Evolutionary conservation across 2,888 invertebrate species (phyloP).

Genomic region (Epirrhoe tristata): DNA sequence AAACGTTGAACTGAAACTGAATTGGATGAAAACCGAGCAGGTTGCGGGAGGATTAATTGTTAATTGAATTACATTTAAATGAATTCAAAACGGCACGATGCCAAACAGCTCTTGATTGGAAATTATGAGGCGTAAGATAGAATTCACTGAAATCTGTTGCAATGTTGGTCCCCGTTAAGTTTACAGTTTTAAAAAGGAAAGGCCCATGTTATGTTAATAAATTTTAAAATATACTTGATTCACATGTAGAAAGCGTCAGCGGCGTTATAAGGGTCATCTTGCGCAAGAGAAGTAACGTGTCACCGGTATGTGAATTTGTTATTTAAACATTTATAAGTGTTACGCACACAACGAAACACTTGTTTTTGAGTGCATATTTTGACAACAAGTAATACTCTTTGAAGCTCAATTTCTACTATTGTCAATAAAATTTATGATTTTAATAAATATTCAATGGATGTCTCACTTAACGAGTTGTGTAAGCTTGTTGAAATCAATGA

Average conservation of each 20-base stretch:
- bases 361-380: slow-evolving; percentile 13
- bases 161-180: slow-evolving; percentile 35
- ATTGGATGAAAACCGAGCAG: slow-evolving; percentile 65
- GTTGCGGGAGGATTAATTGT: slow-evolving; percentile 72
- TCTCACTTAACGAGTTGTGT: slow-evolving; percentile 7
- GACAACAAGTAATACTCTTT: background rate
- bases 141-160: slow-evolving; percentile 43
- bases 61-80: slow-evolving; percentile 73
- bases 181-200: slow-evolving; percentile 48
- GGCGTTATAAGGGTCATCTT: slow-evolving; percentile 71
- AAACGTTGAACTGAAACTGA: slow-evolving; percentile 67
- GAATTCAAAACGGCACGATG: slow-evolving; percentile 61
- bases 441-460: slow-evolving; percentile 5
- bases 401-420: slow-evolving; percentile 11
- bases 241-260: slow-evolving; percentile 72
- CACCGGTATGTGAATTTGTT: slow-evolving; percentile 47
- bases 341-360: background rate
- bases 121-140: slow-evolving; percentile 53
- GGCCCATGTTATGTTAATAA: slow-evolving; percentile 43
- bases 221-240: slow-evolving; percentile 52
- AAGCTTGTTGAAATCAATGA: slow-evolving; percentile 9
- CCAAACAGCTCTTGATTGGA: slow-evolving; percentile 60
- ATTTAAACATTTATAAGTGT: background rate
- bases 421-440: slow-evolving; percentile 23
- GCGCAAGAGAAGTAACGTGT: slow-evolving; percentile 65